Evolutionary conservation across 2,797 vertebrate genomes (phyloP).

Genomic region (Adelosebastes latens): DNA sequence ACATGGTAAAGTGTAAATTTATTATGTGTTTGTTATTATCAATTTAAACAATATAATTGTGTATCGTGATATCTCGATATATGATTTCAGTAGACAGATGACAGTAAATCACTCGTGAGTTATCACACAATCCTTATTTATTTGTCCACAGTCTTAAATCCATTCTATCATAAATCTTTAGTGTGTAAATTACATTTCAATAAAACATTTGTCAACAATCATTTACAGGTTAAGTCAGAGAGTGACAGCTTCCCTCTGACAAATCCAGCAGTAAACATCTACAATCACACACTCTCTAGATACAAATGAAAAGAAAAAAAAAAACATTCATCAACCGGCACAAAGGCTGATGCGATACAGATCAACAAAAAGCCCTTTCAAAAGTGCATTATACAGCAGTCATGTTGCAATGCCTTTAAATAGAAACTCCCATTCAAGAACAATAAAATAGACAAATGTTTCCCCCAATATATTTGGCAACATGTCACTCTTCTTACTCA

Average conservation of each 20-base stretch:
- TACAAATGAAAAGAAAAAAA: slow-evolving; percentile 33
- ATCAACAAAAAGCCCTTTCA: slow-evolving; percentile 52
- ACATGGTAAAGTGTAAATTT: too few relatives aligned
- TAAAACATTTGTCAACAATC: slow-evolving; percentile 31
- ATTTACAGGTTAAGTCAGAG: slow-evolving; percentile 35
- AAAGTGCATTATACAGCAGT: slow-evolving; percentile 68
- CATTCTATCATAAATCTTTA: slow-evolving; percentile 58
- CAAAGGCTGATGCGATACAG: slow-evolving; percentile 58
- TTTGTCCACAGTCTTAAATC: slow-evolving; percentile 46
- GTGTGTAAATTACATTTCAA: slow-evolving; percentile 46
- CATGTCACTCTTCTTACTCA: slow-evolving; percentile 26
- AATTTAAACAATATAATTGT: too few relatives aligned
- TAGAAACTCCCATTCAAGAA: slow-evolving; percentile 35
- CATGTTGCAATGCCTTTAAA: slow-evolving; percentile 36
- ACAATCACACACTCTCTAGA: slow-evolving; percentile 34
- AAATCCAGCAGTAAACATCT: slow-evolving; percentile 44
- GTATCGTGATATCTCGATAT: too few relatives aligned
- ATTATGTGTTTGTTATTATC: too few relatives aligned
- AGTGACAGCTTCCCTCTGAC: slow-evolving; percentile 14
- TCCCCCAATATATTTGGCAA: slow-evolving; percentile 61
- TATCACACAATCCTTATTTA: slow-evolving; percentile 65
- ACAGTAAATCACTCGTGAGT: neutral
- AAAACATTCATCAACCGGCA: slow-evolving; percentile 45
- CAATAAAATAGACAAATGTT: slow-evolving; percentile 39
- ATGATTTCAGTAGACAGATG: too few relatives aligned